A percentile compares a stretch with the other conserved stretches of the same genome.
These are phyloP conservation scores for Camponotus fellah DNA, from an alignment of 2,888 invertebrate species.

Conservation along the genomic window DNA sequence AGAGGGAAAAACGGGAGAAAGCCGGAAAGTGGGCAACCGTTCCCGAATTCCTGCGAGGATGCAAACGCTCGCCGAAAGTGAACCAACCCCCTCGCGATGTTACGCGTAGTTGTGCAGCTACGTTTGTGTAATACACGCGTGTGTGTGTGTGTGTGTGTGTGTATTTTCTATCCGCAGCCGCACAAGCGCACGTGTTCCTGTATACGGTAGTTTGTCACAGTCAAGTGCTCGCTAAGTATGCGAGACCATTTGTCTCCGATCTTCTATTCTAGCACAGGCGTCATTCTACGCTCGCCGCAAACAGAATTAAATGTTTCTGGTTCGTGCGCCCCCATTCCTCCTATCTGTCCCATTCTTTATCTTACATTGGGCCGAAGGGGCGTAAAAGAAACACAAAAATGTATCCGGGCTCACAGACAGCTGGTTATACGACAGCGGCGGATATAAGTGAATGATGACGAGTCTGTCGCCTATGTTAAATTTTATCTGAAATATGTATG, in stretches of 20 bases:
- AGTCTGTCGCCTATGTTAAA: conserved; percentile 32
- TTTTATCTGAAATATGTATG: conserved; percentile 44
- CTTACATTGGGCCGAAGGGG: background rate
- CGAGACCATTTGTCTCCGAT: conserved; percentile 83
- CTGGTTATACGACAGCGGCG: conserved; percentile 38
- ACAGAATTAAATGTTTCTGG: conserved; percentile 75
- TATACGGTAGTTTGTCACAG: conserved; percentile 83
- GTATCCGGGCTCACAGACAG: conserved; percentile 39
- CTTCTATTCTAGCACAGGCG: conserved; percentile 76
- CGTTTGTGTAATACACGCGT: conserved; percentile 33
- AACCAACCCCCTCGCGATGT: conserved; percentile 28
- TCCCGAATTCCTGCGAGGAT: conserved; percentile 65
- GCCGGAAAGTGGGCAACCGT: conserved; percentile 47
- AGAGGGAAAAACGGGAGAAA: conserved; percentile 52
- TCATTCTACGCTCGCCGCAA: conserved; percentile 76
- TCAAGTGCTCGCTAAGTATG: conserved; percentile 84
- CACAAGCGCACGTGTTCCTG: conserved; percentile 36
- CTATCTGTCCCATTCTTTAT: conserved; percentile 41
- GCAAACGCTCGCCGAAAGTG: conserved; percentile 61
- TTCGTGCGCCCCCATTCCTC: conserved; percentile 20
- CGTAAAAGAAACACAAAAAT: conserved; percentile 39
- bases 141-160: too few species aligned
- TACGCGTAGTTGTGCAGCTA: conserved; percentile 23
- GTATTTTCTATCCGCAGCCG: background rate
- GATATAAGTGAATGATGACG: conserved; percentile 49